A percentile compares a stretch with the other conserved stretches of the same genome.
phyloP scores from a whole-genome alignment of 2,888 invertebrate genomes.

The Lobophora halterata region DNA sequence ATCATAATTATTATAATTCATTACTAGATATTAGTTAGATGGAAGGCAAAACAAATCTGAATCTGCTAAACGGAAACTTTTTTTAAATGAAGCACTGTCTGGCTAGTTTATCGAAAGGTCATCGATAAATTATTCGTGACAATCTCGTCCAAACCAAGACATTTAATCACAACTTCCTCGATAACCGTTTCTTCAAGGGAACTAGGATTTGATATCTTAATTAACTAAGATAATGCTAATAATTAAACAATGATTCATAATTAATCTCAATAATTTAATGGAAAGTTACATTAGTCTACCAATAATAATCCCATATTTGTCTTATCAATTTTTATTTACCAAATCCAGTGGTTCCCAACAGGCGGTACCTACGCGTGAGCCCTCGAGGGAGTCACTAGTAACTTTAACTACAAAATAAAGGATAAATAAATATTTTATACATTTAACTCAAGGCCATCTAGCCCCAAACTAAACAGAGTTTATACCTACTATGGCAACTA shows the following conservation, averaged over 20 bases:
- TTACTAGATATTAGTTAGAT: no score
- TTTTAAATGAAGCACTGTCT: neutral
- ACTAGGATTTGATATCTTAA: neutral
- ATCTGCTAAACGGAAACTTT: slow-evolving; percentile 1
- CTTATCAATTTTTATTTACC: no score
- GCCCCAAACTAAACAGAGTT: no score
- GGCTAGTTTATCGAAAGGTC: slow-evolving; percentile 7
- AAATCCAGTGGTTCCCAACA: no score
- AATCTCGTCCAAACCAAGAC: slow-evolving; percentile 1
- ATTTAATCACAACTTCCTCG: slow-evolving; percentile 9
- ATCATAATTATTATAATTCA: no score
- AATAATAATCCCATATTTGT: neutral
- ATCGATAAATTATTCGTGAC: slow-evolving; percentile 7
- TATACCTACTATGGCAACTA: no score
- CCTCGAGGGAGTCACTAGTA: no score
- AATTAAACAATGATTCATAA: neutral
- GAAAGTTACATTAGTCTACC: slow-evolving; percentile 4
- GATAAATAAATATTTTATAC: no score
- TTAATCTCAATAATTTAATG: slow-evolving; percentile 9
- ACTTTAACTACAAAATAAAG: no score
- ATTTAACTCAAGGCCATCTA: no score
- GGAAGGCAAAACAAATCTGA: slow-evolving; percentile 2
- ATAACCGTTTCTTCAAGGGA: slow-evolving; percentile 7
- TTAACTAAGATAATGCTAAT: slow-evolving; percentile 1
- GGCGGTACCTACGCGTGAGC: no score